A percentile compares a stretch with the other conserved stretches of the same genome.
Evolutionary conservation across 2,888 invertebrate species (phyloP).

Genomic region (Eupithecia abbreviata): DNA sequence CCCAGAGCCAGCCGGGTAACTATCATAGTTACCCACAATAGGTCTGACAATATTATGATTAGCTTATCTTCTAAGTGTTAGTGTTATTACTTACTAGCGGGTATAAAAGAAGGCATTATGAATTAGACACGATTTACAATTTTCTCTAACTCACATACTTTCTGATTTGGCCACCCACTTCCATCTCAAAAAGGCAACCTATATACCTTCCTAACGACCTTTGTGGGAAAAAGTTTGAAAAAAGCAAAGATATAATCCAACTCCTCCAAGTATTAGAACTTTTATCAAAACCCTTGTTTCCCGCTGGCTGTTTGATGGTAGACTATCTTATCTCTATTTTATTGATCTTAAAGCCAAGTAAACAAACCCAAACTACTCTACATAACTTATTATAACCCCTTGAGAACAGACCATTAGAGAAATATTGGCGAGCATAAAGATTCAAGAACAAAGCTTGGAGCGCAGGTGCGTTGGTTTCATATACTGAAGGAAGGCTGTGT

Average conservation of each 20-base stretch:
- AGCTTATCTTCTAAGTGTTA: too few species aligned
- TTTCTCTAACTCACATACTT: too few species aligned
- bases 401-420: conserved; percentile 15
- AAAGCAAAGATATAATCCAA: neutral
- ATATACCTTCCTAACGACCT: too few species aligned
- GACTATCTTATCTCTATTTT: neutral
- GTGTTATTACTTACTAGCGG: too few species aligned
- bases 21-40: too few species aligned
- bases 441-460: conserved; percentile 28
- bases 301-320: neutral
- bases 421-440: conserved; percentile 24
- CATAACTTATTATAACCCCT: conserved; percentile 2
- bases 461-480: conserved; percentile 30
- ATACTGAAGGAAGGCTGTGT: neutral
- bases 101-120: too few species aligned
- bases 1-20: too few species aligned
- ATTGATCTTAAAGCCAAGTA: conserved; percentile 10
- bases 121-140: too few species aligned
- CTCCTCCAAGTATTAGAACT: neutral
- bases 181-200: too few species aligned
- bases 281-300: neutral
- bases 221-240: neutral
- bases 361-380: conserved; percentile 3
- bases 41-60: too few species aligned
- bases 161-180: too few species aligned